phyloP scores from a whole-genome alignment of 2,888 invertebrate species.

The Oligia latruncula region DNA sequence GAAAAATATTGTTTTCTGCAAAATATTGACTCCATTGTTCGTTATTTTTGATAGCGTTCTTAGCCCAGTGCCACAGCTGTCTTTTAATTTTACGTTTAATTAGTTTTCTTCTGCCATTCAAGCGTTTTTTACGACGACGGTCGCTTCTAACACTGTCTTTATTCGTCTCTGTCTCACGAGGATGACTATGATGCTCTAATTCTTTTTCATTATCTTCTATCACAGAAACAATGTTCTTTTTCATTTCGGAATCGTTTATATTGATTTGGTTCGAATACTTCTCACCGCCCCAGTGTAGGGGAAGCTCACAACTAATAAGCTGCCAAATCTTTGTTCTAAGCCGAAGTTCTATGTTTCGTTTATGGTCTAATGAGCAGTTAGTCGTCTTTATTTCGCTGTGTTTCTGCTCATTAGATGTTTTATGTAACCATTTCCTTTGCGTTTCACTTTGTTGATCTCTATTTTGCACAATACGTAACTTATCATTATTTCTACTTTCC shows the following conservation, averaged over 20 bases:
- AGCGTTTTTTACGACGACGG: background rate
- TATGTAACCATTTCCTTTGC: background rate
- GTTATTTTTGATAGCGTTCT: background rate
- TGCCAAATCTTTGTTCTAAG: background rate
- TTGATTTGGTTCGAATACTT: background rate
- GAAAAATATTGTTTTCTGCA: background rate
- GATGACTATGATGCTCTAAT: background rate
- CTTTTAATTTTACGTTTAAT: background rate
- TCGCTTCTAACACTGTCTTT: background rate
- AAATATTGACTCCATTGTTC: background rate
- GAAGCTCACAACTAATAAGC: background rate
- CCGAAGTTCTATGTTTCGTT: background rate
- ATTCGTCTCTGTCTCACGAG: background rate
- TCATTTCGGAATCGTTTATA: background rate
- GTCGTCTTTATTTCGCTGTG: background rate
- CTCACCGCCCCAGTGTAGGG: background rate
- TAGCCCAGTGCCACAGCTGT: background rate
- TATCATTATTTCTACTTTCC: background rate
- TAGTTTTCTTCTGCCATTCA: background rate
- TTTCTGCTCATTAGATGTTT: background rate
- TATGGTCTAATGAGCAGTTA: background rate
- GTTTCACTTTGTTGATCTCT: background rate
- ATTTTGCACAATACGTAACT: background rate
- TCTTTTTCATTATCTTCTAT: background rate
- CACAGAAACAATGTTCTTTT: background rate